Conservation (phyloP, 2,888 invertebrate species). For the Drosophila gaucha region DNA sequence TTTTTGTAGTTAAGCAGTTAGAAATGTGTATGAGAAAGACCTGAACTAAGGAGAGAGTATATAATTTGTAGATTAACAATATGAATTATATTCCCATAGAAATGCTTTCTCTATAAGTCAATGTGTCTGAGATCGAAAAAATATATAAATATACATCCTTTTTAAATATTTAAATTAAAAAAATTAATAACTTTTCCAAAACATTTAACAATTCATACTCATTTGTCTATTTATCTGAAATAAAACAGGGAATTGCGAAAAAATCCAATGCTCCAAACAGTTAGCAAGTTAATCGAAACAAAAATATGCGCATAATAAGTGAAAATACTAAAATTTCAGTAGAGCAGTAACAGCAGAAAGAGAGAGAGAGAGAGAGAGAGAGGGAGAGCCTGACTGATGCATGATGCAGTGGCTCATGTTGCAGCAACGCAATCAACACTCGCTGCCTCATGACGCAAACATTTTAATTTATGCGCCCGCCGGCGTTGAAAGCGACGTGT, state of each 20-base stretch:
- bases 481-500: conserved; percentile 32
- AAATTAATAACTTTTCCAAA: background rate
- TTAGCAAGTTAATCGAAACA: conserved; percentile 39
- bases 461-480: conserved; percentile 70
- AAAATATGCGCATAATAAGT: conserved; percentile 21
- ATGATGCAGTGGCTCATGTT: conserved; percentile 22
- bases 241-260: background rate
- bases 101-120: too few species aligned
- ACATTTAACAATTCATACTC: background rate
- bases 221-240: background rate
- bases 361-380: background rate
- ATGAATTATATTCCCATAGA: too few species aligned
- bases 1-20: too few species aligned
- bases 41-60: too few species aligned
- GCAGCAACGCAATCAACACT: conserved; percentile 53
- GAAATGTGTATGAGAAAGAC: too few species aligned
- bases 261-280: conserved; percentile 42
- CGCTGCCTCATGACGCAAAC: conserved; percentile 41
- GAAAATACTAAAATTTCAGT: background rate
- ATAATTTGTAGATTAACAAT: too few species aligned
- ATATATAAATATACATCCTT: too few species aligned
- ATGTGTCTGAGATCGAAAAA: too few species aligned
- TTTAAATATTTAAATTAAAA: background rate
- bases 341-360: background rate
- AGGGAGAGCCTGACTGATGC: conserved; percentile 2